Conservation (phyloP, 2,888 invertebrate genomes). For the Celastrina argiolus region DNA sequence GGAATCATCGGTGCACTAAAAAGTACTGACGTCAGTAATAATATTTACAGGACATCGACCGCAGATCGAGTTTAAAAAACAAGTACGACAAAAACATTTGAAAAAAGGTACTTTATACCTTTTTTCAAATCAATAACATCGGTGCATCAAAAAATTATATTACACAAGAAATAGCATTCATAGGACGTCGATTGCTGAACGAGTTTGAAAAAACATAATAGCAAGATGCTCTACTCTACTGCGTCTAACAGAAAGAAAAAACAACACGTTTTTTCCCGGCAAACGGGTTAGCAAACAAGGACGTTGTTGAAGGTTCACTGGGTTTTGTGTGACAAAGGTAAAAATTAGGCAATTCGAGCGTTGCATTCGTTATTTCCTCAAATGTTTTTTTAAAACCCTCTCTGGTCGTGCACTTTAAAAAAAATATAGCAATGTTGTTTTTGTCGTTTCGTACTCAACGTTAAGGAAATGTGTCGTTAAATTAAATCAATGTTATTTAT, state of each 20-base stretch:
- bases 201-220: neutral
- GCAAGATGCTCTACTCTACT: constrained; percentile 12
- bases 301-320: constrained; percentile 10
- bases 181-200: neutral
- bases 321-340: constrained; percentile 17
- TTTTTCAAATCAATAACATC: neutral
- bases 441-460: neutral
- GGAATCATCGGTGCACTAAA: neutral
- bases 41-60: neutral
- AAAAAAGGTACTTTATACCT: no score
- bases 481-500: neutral
- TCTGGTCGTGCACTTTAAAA: neutral
- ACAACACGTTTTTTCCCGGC: constrained; percentile 6
- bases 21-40: neutral
- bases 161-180: neutral
- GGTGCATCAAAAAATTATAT: neutral
- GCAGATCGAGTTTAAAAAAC: neutral
- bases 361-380: constrained; percentile 9
- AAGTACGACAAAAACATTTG: no score
- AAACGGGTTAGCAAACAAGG: constrained; percentile 15
- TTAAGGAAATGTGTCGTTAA: neutral
- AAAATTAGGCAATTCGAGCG: constrained; percentile 16
- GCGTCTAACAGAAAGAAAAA: neutral
- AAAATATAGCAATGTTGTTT: neutral
- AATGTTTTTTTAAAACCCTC: neutral